Percentiles rank a stretch among this genome's conserved stretches.
Evolutionary conservation across 2,113 vertebrate genomes (phyloP).

Genomic region (Syngnathoides biaculeatus): DNA sequence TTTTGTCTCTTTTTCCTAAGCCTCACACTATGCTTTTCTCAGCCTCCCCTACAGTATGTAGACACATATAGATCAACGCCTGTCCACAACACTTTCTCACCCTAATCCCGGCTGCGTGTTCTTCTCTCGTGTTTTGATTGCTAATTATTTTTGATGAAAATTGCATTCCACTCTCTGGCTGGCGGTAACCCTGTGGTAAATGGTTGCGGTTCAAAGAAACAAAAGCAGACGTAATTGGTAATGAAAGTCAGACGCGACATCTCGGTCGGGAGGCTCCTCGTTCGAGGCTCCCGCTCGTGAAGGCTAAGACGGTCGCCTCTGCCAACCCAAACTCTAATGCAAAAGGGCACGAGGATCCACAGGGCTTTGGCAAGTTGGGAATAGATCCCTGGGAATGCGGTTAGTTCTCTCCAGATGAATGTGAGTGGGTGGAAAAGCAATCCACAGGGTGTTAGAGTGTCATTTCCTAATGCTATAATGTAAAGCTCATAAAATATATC

Average conservation of each 20-base stretch:
- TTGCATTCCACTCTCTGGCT: constrained; percentile 34
- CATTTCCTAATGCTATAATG: constrained; percentile 54
- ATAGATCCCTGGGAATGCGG: constrained; percentile 29
- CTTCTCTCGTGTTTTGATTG: constrained; percentile 60
- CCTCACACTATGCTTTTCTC: constrained; percentile 50
- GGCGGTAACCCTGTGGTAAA: constrained; percentile 65
- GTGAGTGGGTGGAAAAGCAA: constrained; percentile 46
- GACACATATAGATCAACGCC: constrained; percentile 60
- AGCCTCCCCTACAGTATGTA: constrained; percentile 53
- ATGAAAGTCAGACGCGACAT: constrained; percentile 70
- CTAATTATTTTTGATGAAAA: constrained; percentile 72
- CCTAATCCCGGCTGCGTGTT: constrained; percentile 33
- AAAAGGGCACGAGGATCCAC: constrained; percentile 21
- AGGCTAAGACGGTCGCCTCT: constrained; percentile 32
- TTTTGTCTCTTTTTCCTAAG: constrained; percentile 33
- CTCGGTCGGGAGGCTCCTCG: constrained; percentile 30
- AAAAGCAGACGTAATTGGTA: constrained; percentile 78
- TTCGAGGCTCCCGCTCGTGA: constrained; percentile 11
- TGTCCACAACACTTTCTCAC: constrained; percentile 50
- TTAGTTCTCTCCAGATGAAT: constrained; percentile 39
- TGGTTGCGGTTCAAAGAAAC: constrained; percentile 71
- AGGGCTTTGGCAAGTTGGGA: constrained; percentile 16
- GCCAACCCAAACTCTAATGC: constrained; percentile 38
- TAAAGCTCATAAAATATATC: constrained; percentile 27
- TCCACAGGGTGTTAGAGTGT: constrained; percentile 30